Conservation (phyloP, 2,888 invertebrate species). For the Amiota communis region DNA sequence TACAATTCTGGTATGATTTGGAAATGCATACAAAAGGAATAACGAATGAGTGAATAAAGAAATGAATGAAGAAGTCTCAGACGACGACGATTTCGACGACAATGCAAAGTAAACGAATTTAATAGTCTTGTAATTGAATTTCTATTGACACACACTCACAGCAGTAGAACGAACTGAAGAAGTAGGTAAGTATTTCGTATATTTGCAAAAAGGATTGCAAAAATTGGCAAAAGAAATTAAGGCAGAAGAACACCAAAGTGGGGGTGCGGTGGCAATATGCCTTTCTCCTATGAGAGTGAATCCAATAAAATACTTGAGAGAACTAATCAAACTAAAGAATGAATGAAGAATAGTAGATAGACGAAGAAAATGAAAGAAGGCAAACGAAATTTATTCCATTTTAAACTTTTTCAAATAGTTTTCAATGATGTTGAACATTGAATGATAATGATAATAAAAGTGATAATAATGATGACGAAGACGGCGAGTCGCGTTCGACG, state of each 20-base stretch:
- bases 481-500: not conserved
- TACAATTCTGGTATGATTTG: no score
- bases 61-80: not conserved
- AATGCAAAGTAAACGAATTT: conserved; percentile 7
- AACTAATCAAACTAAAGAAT: conserved; percentile 3
- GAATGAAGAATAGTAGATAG: not conserved
- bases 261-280: not conserved
- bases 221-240: conserved; percentile 22
- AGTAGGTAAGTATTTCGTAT: not conserved
- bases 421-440: not conserved
- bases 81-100: not conserved
- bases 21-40: no score
- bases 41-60: no score
- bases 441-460: not conserved
- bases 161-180: not conserved
- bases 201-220: not conserved
- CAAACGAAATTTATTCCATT: not conserved
- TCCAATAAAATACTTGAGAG: conserved; percentile 14
- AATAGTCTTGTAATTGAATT: conserved; percentile 24
- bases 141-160: conserved; percentile 12
- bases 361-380: not conserved
- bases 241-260: no score
- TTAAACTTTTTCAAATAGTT: conserved; percentile 14
- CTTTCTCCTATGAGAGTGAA: not conserved
- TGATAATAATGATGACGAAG: not conserved